A percentile compares a stretch with the other conserved stretches of the same genome.
Conservation (phyloP, 1,140 invertebrate genomes). For the Ectropis grisescens region DNA sequence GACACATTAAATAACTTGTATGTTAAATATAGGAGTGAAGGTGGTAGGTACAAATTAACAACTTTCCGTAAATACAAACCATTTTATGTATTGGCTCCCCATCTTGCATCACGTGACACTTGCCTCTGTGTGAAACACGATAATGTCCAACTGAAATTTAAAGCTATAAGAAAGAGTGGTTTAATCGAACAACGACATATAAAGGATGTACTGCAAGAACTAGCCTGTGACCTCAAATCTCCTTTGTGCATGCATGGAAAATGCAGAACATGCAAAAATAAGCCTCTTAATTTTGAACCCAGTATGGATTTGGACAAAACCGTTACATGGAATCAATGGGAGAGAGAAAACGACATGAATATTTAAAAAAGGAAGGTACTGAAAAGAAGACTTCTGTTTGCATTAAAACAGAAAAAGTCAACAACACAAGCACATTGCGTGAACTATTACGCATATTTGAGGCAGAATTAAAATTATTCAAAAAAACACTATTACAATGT, state of each 20-base stretch:
- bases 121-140: conserved; percentile 4
- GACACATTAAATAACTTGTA: conserved; percentile 6
- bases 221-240: too few relatives aligned
- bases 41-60: conserved; percentile 1
- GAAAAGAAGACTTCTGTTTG: too few relatives aligned
- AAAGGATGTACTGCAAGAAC: too few relatives aligned
- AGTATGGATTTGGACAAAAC: neutral
- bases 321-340: neutral
- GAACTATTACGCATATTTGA: conserved; percentile 6
- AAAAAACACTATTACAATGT: conserved; percentile 11
- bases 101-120: neutral
- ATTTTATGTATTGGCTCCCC: conserved; percentile 1
- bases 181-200: too few relatives aligned
- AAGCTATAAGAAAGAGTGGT: too few relatives aligned
- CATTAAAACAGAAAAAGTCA: neutral
- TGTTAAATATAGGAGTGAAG: conserved; percentile 6
- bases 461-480: conserved; percentile 5
- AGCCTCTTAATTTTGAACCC: neutral
- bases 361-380: neutral
- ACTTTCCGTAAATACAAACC: conserved; percentile 1
- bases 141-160: neutral
- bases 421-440: conserved; percentile 3
- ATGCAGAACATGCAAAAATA: neutral
- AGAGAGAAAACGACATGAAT: neutral
- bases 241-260: conserved; percentile 1